Evolutionary conservation across 2,888 invertebrate species (phyloP).

Genomic region (Galerucella calmariensis): DNA sequence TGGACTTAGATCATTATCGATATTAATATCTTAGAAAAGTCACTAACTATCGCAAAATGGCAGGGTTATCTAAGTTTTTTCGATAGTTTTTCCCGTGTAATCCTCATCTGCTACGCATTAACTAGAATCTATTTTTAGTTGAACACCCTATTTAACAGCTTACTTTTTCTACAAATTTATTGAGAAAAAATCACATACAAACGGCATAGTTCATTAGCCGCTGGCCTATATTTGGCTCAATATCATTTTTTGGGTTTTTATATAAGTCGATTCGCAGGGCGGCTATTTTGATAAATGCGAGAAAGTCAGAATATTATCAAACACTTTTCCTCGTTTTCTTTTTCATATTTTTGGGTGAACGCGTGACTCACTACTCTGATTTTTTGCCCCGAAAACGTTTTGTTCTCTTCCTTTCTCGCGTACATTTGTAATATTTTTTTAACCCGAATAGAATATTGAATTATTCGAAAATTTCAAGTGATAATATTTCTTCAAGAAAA

Average conservation of each 20-base stretch:
- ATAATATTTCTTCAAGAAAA: constrained; percentile 28
- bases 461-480: constrained; percentile 32
- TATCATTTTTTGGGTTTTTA: constrained; percentile 38
- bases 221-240: constrained; percentile 18
- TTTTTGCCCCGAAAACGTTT: constrained; percentile 49
- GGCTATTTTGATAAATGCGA: constrained; percentile 57
- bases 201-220: constrained; percentile 14
- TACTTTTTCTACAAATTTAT: too few relatives aligned
- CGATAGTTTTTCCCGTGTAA: too few relatives aligned
- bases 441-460: constrained; percentile 27
- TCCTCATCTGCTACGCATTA: too few relatives aligned
- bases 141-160: too few relatives aligned
- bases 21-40: too few relatives aligned
- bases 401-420: constrained; percentile 46
- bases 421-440: constrained; percentile 12
- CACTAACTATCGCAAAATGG: too few relatives aligned
- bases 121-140: too few relatives aligned
- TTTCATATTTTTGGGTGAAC: constrained; percentile 53
- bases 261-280: constrained; percentile 46
- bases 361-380: constrained; percentile 56
- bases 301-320: constrained; percentile 60
- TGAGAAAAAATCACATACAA: neutral
- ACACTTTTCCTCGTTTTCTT: constrained; percentile 54
- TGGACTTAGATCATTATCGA: too few relatives aligned
- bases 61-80: too few relatives aligned